Conservation (phyloP, 2,113 vertebrate genomes). For the Elanus axillaris region DNA sequence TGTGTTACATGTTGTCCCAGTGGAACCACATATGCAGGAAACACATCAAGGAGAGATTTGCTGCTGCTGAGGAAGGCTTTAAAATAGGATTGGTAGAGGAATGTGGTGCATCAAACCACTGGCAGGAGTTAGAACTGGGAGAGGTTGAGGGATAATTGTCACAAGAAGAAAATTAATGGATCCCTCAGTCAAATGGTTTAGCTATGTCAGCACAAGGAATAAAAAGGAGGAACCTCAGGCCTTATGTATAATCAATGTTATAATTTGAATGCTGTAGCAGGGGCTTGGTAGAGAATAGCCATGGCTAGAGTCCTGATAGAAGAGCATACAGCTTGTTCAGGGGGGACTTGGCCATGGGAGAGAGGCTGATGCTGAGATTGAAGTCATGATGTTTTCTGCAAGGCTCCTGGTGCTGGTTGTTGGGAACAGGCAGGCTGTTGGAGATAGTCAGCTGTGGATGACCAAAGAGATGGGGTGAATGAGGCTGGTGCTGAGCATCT, state of each 20-base stretch:
- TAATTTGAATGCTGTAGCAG: background rate
- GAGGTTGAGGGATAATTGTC: background rate
- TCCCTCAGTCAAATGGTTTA: background rate
- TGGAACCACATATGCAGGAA: background rate
- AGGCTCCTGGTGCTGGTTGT: background rate
- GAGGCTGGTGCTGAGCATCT: background rate
- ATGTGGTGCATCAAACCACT: background rate
- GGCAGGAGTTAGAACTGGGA: background rate
- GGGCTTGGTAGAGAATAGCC: background rate
- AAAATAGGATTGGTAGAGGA: background rate
- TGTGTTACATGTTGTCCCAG: accelerated
- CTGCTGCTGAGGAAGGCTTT: background rate
- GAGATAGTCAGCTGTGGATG: background rate
- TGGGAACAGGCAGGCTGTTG: background rate
- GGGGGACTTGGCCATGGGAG: background rate
- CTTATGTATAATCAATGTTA: background rate
- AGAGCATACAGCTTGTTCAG: background rate
- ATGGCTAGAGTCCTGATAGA: background rate
- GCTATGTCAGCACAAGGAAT: background rate
- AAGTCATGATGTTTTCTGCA: background rate
- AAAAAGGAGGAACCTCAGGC: background rate
- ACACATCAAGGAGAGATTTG: background rate
- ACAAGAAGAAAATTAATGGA: background rate
- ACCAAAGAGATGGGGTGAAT: background rate
- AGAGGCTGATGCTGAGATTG: background rate